Evolutionary conservation across 2,113 vertebrate species (phyloP).

Genomic region (Podilymbus podiceps): DNA sequence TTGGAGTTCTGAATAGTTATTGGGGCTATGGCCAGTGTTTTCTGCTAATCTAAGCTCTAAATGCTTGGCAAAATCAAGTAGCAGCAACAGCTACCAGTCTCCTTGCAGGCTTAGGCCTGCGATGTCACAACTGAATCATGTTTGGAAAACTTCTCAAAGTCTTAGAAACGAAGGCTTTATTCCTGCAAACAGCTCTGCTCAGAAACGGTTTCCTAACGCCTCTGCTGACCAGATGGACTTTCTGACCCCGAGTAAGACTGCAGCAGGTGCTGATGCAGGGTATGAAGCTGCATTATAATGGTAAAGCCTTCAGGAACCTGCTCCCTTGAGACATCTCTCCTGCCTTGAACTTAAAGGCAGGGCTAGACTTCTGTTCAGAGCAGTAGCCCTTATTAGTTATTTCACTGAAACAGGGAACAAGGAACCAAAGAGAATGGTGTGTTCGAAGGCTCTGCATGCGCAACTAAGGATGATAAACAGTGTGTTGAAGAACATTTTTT

Average conservation of each 20-base stretch:
- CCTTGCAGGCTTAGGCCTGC: background rate
- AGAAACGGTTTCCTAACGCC: background rate
- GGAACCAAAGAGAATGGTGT: background rate
- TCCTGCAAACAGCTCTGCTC: background rate
- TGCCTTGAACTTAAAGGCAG: background rate
- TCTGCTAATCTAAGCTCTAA: constrained; percentile 49
- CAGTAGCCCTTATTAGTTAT: background rate
- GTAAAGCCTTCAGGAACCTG: background rate
- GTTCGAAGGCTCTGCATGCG: background rate
- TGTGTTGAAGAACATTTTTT: background rate
- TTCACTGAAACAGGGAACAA: background rate
- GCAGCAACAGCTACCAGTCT: background rate
- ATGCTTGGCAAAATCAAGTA: background rate
- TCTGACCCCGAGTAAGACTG: background rate
- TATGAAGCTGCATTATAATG: background rate
- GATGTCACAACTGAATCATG: background rate
- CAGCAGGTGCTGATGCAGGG: background rate
- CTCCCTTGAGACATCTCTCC: background rate
- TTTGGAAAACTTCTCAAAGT: background rate
- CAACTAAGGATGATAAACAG: background rate
- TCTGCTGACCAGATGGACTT: background rate
- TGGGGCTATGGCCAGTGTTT: background rate
- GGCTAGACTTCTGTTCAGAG: background rate
- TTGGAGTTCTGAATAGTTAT: constrained; percentile 26
- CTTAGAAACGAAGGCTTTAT: background rate